Percentiles rank a stretch among this genome's conserved stretches.
Evolutionary conservation across 2,888 invertebrate species (phyloP).

Genomic region (Melanotus villosus): DNA sequence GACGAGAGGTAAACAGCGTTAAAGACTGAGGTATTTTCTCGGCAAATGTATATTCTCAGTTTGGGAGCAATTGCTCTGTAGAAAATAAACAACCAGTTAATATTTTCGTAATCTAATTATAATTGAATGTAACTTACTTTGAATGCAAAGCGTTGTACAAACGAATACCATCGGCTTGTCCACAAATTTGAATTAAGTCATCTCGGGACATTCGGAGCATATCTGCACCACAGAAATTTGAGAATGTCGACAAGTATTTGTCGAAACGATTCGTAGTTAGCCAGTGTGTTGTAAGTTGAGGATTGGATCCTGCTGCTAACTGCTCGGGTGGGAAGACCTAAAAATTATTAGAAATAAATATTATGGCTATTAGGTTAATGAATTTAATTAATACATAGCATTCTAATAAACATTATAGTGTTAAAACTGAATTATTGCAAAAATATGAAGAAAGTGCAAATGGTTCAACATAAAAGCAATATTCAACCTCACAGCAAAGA

Average conservation of each 20-base stretch:
- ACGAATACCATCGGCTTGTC: conserved; percentile 93
- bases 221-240: conserved; percentile 91
- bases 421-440: too few species aligned
- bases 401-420: too few species aligned
- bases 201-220: conserved; percentile 90
- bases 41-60: conserved; percentile 86
- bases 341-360: neutral
- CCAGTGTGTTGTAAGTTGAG: conserved; percentile 85
- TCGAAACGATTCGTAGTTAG: conserved; percentile 84
- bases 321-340: conserved; percentile 34
- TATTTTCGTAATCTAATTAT: too few species aligned
- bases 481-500: too few species aligned
- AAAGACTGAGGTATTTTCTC: conserved; percentile 78
- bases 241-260: conserved; percentile 82
- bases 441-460: too few species aligned
- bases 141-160: conserved; percentile 91
- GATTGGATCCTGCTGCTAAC: conserved; percentile 53
- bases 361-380: neutral
- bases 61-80: conserved; percentile 80
- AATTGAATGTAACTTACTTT: conserved; percentile 84
- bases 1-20: conserved; percentile 86
- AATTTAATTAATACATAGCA: too few species aligned
- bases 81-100: conserved; percentile 41
- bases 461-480: too few species aligned
- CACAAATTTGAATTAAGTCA: conserved; percentile 95